Conservation (phyloP, 2,113 vertebrate genomes). For the Bubo scandiacus region DNA sequence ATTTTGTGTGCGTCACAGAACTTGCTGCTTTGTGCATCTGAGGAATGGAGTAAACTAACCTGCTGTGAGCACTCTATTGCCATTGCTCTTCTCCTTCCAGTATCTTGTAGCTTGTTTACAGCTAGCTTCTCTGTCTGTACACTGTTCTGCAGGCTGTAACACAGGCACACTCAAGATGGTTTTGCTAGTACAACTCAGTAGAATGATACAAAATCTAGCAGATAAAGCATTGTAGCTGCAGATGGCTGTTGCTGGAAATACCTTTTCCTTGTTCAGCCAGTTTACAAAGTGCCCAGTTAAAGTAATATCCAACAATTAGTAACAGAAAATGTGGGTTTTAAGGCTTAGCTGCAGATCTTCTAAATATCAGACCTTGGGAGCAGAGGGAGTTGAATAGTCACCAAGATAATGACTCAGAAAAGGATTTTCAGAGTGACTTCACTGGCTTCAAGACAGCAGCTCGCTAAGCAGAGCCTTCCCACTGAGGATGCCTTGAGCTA, state of each 20-base stretch:
- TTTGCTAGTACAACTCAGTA: background rate
- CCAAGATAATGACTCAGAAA: background rate
- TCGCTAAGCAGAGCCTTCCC: background rate
- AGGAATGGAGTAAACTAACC: background rate
- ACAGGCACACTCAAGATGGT: background rate
- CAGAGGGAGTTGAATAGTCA: background rate
- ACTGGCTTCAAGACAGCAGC: background rate
- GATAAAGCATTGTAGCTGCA: background rate
- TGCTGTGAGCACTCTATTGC: background rate
- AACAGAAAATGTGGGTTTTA: background rate
- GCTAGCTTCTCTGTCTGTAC: background rate
- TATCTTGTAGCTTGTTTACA: background rate
- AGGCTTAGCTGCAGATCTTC: background rate
- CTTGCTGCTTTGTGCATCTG: background rate
- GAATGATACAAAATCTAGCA: background rate
- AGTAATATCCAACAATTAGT: background rate
- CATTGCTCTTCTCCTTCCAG: background rate
- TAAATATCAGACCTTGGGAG: background rate
- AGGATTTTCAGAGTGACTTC: background rate
- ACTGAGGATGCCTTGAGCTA: background rate
- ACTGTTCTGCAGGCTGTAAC: background rate
- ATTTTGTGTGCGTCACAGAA: background rate
- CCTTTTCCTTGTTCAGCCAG: background rate
- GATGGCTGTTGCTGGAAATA: background rate
- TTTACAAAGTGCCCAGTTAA: background rate